These are phyloP conservation scores for Conus ventricosus DNA, from an alignment of 1,140 invertebrate species.

Conservation along the genomic window DNA sequence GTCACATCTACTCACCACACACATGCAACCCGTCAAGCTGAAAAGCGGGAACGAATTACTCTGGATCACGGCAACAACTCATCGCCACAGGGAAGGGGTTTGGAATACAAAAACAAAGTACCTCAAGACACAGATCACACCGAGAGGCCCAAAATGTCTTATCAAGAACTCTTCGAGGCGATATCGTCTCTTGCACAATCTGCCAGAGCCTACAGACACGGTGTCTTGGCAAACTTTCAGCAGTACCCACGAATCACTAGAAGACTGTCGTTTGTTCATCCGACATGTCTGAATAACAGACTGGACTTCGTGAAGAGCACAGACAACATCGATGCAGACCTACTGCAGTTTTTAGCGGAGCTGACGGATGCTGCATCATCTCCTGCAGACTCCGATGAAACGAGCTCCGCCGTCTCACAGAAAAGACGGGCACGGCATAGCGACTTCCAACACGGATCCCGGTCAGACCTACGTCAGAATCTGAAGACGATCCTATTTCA, in stretches of 20 bases:
- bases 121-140: background rate
- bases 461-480: background rate
- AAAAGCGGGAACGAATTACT: background rate
- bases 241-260: background rate
- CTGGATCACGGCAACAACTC: background rate
- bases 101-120: background rate
- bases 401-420: background rate
- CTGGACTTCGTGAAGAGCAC: slow-evolving; percentile 23
- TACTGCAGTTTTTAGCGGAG: background rate
- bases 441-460: background rate
- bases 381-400: too few relatives aligned
- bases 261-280: slow-evolving; percentile 22
- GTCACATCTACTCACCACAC: background rate
- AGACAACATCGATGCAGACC: slow-evolving; percentile 12
- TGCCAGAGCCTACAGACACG: background rate
- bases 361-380: background rate
- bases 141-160: background rate
- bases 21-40: background rate
- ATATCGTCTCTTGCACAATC: background rate
- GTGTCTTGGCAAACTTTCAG: background rate
- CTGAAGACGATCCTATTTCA: background rate
- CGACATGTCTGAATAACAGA: background rate
- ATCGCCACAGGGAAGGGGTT: background rate
- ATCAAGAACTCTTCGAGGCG: background rate
- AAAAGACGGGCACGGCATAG: background rate